phyloP scores from a whole-genome alignment of 2,888 invertebrate species.

The Tigriopus californicus region DNA sequence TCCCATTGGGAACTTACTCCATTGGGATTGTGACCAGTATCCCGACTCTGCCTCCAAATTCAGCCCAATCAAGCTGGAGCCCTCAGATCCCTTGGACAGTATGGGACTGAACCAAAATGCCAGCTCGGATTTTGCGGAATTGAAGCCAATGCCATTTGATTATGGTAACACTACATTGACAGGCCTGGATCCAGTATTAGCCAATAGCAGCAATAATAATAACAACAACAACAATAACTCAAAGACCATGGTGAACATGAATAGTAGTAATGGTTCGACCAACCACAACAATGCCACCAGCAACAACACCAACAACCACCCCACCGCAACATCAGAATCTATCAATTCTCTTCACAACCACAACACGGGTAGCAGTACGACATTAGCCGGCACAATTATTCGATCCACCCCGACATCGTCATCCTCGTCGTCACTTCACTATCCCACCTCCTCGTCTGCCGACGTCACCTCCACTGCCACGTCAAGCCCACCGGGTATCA shows the following conservation, averaged over 20 bases:
- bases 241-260: slow-evolving; percentile 1
- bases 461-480: slow-evolving; percentile 12
- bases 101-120: not conserved
- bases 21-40: not conserved
- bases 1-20: not conserved
- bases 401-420: not conserved
- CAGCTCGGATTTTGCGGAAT: slow-evolving; percentile 42
- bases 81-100: slow-evolving; percentile 11
- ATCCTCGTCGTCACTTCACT: not conserved
- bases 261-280: not conserved
- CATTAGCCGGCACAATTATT: not conserved
- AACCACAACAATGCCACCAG: slow-evolving; percentile 11
- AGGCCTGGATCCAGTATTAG: slow-evolving; percentile 16
- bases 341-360: not conserved
- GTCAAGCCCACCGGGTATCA: not conserved
- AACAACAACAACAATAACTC: slow-evolving; percentile 7
- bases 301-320: not conserved
- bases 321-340: not conserved
- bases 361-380: not conserved
- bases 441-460: not conserved
- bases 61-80: slow-evolving; percentile 16
- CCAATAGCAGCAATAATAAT: slow-evolving; percentile 12
- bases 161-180: not conserved
- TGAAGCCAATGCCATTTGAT: slow-evolving; percentile 49
- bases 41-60: not conserved